Percentiles rank a stretch among this genome's conserved stretches.
These are phyloP conservation scores for Dufourea novaeangliae DNA, from an alignment of 1,140 invertebrate species.

Conservation along the genomic window DNA sequence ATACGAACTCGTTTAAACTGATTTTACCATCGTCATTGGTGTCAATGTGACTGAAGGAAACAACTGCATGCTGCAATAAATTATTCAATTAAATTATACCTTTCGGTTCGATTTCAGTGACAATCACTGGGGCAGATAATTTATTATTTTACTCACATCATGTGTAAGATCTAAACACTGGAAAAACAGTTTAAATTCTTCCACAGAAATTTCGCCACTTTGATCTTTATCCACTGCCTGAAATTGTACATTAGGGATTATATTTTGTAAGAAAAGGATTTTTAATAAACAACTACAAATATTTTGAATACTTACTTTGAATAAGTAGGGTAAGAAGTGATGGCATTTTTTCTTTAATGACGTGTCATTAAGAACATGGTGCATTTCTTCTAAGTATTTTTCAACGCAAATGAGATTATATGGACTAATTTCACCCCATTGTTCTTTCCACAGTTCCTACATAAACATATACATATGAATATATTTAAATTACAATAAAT, in stretches of 20 bases:
- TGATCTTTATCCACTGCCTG: constrained; percentile 91
- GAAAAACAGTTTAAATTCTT: constrained; percentile 92
- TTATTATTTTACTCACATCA: constrained; percentile 80
- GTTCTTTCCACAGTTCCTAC: constrained; percentile 90
- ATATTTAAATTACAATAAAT: too few species aligned
- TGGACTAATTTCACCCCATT: constrained; percentile 90
- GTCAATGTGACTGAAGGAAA: constrained; percentile 90
- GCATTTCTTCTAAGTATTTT: constrained; percentile 90
- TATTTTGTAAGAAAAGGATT: constrained; percentile 26
- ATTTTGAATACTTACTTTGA: constrained; percentile 84
- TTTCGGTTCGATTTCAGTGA: constrained; percentile 14
- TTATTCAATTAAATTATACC: not conserved
- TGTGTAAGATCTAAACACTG: constrained; percentile 88
- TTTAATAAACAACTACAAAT: constrained; percentile 9
- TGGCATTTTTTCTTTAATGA: constrained; percentile 87
- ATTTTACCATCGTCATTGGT: constrained; percentile 89
- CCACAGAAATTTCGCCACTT: constrained; percentile 88
- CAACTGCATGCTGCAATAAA: constrained; percentile 83
- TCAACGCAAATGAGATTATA: constrained; percentile 91
- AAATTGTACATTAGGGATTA: constrained; percentile 54
- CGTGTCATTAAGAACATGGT: constrained; percentile 89
- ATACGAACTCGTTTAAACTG: constrained; percentile 89
- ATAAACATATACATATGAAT: constrained; percentile 5
- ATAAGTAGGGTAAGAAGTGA: constrained; percentile 89
- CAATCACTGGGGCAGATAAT: not conserved